These are phyloP conservation scores for Chloromyia formosa DNA, from an alignment of 2,888 invertebrate species.

Conservation along the genomic window DNA sequence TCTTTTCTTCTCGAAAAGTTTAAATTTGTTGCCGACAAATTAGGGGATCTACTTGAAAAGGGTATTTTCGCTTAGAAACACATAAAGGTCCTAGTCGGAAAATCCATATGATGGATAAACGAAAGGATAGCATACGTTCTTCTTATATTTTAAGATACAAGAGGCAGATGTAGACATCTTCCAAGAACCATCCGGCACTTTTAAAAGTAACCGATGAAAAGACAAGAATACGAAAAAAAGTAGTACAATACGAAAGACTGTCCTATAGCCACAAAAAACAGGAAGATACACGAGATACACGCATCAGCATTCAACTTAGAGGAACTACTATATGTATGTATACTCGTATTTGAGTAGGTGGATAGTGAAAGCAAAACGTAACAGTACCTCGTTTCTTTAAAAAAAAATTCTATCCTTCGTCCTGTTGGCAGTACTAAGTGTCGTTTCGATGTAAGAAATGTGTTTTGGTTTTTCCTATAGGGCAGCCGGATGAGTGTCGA, in stretches of 20 bases:
- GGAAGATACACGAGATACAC: no score
- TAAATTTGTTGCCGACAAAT: constrained; percentile 36
- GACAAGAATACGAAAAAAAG: background rate
- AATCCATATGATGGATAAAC: constrained; percentile 5
- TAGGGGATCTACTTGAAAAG: constrained; percentile 26
- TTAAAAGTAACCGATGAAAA: background rate
- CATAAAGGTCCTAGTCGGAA: background rate
- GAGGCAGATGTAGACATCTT: constrained; percentile 1
- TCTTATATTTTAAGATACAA: no score
- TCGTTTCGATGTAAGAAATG: no score
- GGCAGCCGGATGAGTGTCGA: no score
- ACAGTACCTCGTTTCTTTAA: no score
- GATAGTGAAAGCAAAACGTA: no score
- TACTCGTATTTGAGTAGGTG: no score
- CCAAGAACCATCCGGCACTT: background rate
- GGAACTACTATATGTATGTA: no score
- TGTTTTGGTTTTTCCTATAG: no score
- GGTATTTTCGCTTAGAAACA: constrained; percentile 13
- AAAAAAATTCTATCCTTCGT: no score
- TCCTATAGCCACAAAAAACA: background rate
- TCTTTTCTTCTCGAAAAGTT: constrained; percentile 16
- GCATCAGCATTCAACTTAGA: no score
- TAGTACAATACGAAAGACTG: background rate
- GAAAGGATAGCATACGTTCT: constrained; percentile 13
- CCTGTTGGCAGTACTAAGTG: no score